phyloP scores from a whole-genome alignment of 2,113 vertebrate species.

The Halcyon malimbica region DNA sequence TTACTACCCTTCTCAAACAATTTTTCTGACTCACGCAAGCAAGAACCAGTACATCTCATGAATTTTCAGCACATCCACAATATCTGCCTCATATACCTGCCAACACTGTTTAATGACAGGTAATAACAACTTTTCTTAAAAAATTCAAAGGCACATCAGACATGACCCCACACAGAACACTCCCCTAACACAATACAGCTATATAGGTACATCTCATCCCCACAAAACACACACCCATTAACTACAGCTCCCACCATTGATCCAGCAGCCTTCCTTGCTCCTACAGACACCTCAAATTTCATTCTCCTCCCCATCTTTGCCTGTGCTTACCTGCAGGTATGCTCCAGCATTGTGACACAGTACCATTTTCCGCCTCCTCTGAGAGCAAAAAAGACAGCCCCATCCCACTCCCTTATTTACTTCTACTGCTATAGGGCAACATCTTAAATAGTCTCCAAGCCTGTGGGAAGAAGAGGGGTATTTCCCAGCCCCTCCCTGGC shows the following conservation, averaged over 20 bases:
- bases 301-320: background rate
- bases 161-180: background rate
- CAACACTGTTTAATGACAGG: conserved; percentile 22
- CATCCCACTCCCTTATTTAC: background rate
- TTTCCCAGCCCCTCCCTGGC: background rate
- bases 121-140: background rate
- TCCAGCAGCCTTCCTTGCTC: background rate
- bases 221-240: background rate
- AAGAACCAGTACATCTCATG: background rate
- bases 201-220: background rate
- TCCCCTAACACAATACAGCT: background rate
- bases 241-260: background rate
- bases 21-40: background rate
- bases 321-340: background rate
- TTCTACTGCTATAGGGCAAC: fast-evolving
- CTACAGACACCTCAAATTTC: background rate
- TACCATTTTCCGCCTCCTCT: background rate
- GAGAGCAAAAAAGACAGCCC: background rate
- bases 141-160: background rate
- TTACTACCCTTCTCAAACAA: background rate
- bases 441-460: fast-evolving
- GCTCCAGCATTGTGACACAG: fast-evolving
- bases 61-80: conserved; percentile 12
- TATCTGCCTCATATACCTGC: background rate
- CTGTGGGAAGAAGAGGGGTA: fast-evolving